Percentiles rank a stretch among this genome's conserved stretches.
phyloP scores from a whole-genome alignment of 2,888 invertebrate genomes.

The Aphrophora alni region DNA sequence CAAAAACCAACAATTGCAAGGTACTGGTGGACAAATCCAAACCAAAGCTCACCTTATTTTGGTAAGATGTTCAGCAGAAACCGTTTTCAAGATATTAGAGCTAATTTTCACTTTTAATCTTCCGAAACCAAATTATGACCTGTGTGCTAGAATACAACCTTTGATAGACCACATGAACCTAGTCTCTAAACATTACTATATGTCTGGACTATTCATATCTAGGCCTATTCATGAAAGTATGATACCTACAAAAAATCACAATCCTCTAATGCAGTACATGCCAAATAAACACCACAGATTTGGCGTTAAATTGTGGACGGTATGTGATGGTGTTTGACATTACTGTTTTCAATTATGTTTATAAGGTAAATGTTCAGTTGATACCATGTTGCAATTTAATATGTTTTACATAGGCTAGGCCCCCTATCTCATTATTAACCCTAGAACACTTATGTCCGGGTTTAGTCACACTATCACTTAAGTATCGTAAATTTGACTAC shows the following conservation, averaged over 20 bases:
- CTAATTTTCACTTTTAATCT: not conserved
- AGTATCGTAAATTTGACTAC: no score
- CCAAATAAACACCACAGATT: slow-evolving; percentile 30
- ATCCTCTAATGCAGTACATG: no score
- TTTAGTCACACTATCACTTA: no score
- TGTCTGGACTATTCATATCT: not conserved
- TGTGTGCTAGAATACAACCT: slow-evolving; percentile 11
- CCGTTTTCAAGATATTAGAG: slow-evolving; percentile 13
- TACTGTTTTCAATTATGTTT: slow-evolving; percentile 29
- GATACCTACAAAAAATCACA: no score
- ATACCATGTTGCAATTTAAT: no score
- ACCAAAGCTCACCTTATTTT: not conserved
- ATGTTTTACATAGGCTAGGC: not conserved
- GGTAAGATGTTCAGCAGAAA: slow-evolving; percentile 20
- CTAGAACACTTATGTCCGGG: no score
- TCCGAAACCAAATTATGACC: slow-evolving; percentile 14
- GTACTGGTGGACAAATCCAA: no score
- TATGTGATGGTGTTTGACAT: slow-evolving; percentile 26
- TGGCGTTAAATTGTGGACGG: slow-evolving; percentile 30
- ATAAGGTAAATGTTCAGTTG: no score
- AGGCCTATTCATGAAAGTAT: slow-evolving; percentile 16
- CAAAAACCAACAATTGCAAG: no score
- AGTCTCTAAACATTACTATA: slow-evolving; percentile 12
- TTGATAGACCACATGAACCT: not conserved
- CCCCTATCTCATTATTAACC: no score